Base-by-base conservation (phyloP, 1,140 invertebrate species). In the Caenorhabditis brenneri region DNA sequence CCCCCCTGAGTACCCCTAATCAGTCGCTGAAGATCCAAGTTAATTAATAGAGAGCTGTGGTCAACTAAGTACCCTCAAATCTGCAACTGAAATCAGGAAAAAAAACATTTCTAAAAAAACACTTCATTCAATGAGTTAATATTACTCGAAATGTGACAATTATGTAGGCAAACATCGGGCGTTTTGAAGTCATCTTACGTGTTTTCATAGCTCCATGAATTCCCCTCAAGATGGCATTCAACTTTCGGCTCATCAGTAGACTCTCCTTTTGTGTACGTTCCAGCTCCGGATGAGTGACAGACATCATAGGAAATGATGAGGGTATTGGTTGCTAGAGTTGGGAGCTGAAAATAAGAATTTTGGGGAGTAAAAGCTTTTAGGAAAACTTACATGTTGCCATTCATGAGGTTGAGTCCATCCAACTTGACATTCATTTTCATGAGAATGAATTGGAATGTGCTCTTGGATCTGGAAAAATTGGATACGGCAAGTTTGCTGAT, bases 301-400 rank as follows among this genome's bases (percentile, higher is more conserved):
- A 83, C 82, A 48, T 83, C 82, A 27, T 83, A 83, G 19, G 58
- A 65, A 12, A 83, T 65, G 31, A 79, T 29, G 15, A 83, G 69
- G 9, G 51, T 60, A 15, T 65, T 53, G 9, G 36, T 29, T 5
- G n/a, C 39, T 16, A 83, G 16, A 39, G 27, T 15, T 58, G 33
- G 0, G 9, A 9, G 15, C 82, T 83, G 48, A 79, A 83, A 42
- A 6, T 42, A 12, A n/a, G 12, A 42, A 5, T 6, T 42, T 42
- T n/a, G n/a, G n/a, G n/a, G n/a, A n/a, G n/a, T 42, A 6, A 42
- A 42, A 12, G 5, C 12, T 42, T 42, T 5, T 6, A 6, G 5
- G 5, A 12, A 58, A 49, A 16, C 51, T 49, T 51, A 83, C 60
- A 33, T 58, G 1, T 16, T 42, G 0, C 31, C 1, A 9, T 79